Percentiles rank a stretch among this genome's conserved stretches.
phyloP scores from a whole-genome alignment of 2,888 invertebrate genomes.

The Conistra vaccinii region DNA sequence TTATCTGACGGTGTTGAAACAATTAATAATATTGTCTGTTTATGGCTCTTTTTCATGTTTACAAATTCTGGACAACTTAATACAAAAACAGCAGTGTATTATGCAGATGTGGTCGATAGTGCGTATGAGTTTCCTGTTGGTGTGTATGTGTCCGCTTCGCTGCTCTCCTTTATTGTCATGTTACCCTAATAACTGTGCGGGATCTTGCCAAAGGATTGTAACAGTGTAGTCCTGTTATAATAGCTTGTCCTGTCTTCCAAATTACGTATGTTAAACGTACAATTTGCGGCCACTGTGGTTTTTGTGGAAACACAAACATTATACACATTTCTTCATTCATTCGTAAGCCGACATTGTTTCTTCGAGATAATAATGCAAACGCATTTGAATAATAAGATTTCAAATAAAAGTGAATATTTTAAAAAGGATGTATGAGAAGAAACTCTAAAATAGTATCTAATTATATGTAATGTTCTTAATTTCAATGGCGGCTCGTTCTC shows the following conservation, averaged over 20 bases:
- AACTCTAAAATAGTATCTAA: conserved; percentile 46
- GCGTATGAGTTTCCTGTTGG: conserved; percentile 34
- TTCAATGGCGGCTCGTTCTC: conserved; percentile 59
- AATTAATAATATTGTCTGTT: background rate
- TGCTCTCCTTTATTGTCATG: conserved; percentile 38
- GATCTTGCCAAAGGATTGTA: conserved; percentile 40
- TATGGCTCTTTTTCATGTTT: background rate
- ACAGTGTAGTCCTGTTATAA: conserved; percentile 59
- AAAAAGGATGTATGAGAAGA: conserved; percentile 22
- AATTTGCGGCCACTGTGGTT: conserved; percentile 39
- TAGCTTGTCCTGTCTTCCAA: conserved; percentile 35
- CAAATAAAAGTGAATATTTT: conserved; percentile 3
- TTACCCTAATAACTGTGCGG: conserved; percentile 38
- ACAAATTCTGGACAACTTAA: conserved; percentile 2
- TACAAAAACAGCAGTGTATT: conserved; percentile 21
- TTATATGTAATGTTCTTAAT: conserved; percentile 49
- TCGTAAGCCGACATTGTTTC: conserved; percentile 4
- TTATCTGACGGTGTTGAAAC: background rate
- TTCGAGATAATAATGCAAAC: background rate
- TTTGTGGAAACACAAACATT: conserved; percentile 12
- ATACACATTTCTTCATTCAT: conserved; percentile 8
- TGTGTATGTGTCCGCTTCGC: conserved; percentile 11
- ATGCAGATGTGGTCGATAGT: conserved; percentile 32
- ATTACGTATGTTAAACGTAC: conserved; percentile 31
- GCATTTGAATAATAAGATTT: conserved; percentile 8